Conservation (phyloP, 2,797 vertebrate genomes). For the Manis javanica region DNA sequence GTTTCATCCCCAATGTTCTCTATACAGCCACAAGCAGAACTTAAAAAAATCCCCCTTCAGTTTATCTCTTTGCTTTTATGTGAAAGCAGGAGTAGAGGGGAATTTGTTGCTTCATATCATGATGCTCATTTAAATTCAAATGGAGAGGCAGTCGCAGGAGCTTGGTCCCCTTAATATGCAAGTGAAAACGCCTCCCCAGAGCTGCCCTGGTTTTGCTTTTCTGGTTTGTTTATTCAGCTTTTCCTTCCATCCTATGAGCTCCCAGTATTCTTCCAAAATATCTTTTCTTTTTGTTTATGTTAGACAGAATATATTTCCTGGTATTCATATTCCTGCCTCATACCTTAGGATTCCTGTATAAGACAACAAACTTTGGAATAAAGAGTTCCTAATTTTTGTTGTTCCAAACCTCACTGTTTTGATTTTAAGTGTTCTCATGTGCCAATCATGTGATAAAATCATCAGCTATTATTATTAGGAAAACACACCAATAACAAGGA, state of each 20-base stretch:
- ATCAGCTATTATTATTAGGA: background rate
- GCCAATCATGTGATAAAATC: background rate
- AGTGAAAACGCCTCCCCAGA: background rate
- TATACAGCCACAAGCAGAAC: background rate
- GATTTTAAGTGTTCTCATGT: slow-evolving; percentile 4
- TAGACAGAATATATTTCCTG: slow-evolving; percentile 17
- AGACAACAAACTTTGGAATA: background rate
- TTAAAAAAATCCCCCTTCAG: background rate
- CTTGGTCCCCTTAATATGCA: background rate
- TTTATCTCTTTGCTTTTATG: background rate
- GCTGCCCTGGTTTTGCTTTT: background rate
- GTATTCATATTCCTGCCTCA: background rate
- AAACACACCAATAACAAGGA: slow-evolving; percentile 23
- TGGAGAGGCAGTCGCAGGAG: background rate
- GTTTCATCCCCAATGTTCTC: background rate
- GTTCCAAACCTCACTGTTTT: background rate
- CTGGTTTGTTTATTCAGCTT: slow-evolving; percentile 51
- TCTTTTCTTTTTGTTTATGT: slow-evolving; percentile 19
- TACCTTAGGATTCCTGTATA: background rate
- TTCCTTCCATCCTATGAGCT: background rate
- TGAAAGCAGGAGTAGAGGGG: background rate
- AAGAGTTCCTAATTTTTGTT: slow-evolving; percentile 48
- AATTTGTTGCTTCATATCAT: background rate
- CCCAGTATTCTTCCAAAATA: slow-evolving; percentile 1
- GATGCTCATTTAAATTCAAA: slow-evolving; percentile 40